Evolutionary conservation across 1,140 invertebrate genomes (phyloP), one percentile per base, ranked within the genome.

Genomic region (Trichonephila clavata): DNA sequence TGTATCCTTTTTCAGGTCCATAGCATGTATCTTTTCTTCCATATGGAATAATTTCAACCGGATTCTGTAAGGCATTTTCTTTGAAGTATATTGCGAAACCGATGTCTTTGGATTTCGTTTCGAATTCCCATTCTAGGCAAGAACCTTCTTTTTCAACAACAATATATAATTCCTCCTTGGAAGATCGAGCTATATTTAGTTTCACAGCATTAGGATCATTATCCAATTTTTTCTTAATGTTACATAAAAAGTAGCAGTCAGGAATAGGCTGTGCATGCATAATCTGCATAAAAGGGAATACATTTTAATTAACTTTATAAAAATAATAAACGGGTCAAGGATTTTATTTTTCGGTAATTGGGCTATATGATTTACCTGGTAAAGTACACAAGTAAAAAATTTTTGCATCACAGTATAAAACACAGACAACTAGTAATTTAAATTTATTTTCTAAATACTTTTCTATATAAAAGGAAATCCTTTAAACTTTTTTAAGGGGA

Each of bases 181-280:
- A 88, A 50, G 65, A 50, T 16, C 61, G 50, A 2, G 27, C 39
- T 0, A 88, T 16, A 13, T 20, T 43, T 3, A 88, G 32, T 60
- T 68, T 68, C 21, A 71, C 32, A 20, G 27, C 86, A 43, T 60
- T 61, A 1, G 65, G 32, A 18, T 24, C 32, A 13, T 27, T 39
- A 0, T 20, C 20, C 0, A 88, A 18, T 4, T 4, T 39, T n/a
- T 88, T 86, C 59, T 86, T 32, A 5, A 57, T 43, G 20, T 83
- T 83, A 21, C 96, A 96, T 63, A 96, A 96, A 95, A 98, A 97
- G 95, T 96, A 97, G 96, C 95, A 96, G 95, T 98, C 97, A n/a
- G 98, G 98, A 39, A 99, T 96, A 96, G 97, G 97, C 8, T 98
- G 98, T 68, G 97, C 98, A 95, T 97, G 97, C 92, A 96, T 96